Evolutionary conservation across 2,797 vertebrate species (phyloP).

Genomic region (Gambusia yucatana): DNA sequence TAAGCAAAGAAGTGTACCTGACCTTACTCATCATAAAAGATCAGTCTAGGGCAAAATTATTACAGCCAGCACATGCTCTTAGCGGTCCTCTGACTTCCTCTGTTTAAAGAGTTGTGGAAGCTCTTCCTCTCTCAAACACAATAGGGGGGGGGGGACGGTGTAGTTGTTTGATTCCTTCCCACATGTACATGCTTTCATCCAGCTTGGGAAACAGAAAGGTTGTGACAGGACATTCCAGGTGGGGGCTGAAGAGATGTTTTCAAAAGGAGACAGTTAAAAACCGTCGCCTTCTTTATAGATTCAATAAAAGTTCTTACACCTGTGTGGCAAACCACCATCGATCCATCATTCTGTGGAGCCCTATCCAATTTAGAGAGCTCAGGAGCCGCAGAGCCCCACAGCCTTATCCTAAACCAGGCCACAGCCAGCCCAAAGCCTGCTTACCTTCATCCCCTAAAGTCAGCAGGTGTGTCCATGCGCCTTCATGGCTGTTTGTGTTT

Average conservation of each 20-base stretch:
- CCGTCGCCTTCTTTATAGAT: constrained; percentile 74
- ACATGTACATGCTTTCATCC: constrained; percentile 21
- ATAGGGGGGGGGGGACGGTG: not conserved
- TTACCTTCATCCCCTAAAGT: constrained; percentile 77
- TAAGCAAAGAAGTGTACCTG: constrained; percentile 49
- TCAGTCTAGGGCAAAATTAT: constrained; percentile 22
- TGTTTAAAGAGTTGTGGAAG: constrained; percentile 13
- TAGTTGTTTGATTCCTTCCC: constrained; percentile 15
- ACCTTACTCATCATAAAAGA: constrained; percentile 25
- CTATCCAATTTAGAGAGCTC: constrained; percentile 78
- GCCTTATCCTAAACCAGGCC: constrained; percentile 78
- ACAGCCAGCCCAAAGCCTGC: constrained; percentile 74
- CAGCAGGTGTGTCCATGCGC: constrained; percentile 58
- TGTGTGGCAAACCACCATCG: constrained; percentile 79
- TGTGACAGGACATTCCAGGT: constrained; percentile 49
- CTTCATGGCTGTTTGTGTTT: constrained; percentile 35
- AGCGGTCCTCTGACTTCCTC: constrained; percentile 21
- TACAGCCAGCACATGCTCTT: constrained; percentile 8
- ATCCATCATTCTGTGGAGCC: constrained; percentile 80
- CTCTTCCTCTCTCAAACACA: constrained; percentile 23
- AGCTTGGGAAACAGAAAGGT: constrained; percentile 20
- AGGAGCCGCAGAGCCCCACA: constrained; percentile 69
- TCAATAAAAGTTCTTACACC: constrained; percentile 79
- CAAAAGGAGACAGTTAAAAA: constrained; percentile 70
- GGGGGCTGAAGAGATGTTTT: constrained; percentile 67